Evolutionary conservation across 2,113 vertebrate species (phyloP).

Genomic region (Amphiprion percula): DNA sequence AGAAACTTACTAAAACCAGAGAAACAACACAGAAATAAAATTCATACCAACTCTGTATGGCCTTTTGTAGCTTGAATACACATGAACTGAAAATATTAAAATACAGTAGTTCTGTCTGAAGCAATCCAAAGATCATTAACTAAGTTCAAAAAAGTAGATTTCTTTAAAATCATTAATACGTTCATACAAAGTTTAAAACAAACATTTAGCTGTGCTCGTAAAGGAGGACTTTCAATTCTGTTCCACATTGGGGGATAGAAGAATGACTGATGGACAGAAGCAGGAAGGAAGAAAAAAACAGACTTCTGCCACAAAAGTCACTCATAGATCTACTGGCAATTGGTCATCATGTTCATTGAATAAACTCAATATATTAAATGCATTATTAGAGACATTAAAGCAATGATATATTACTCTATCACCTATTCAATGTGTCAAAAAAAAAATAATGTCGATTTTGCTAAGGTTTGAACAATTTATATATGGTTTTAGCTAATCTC

Average conservation of each 20-base stretch:
- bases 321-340: background rate
- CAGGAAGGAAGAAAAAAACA: background rate
- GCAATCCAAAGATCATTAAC: background rate
- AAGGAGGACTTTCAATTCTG: background rate
- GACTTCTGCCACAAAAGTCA: background rate
- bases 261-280: background rate
- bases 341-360: no score
- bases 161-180: background rate
- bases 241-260: background rate
- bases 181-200: background rate
- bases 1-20: constrained; percentile 1
- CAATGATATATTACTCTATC: no score
- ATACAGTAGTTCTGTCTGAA: background rate
- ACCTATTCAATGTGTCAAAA: no score
- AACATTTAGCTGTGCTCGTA: background rate
- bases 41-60: background rate
- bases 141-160: background rate
- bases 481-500: background rate
- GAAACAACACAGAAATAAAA: background rate
- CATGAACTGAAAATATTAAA: background rate
- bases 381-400: no score
- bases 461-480: background rate
- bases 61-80: background rate
- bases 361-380: no score
- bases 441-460: no score